Base-by-base conservation (phyloP, 2,797 vertebrate species). In the Brachyrhaphis roseni region DNA sequence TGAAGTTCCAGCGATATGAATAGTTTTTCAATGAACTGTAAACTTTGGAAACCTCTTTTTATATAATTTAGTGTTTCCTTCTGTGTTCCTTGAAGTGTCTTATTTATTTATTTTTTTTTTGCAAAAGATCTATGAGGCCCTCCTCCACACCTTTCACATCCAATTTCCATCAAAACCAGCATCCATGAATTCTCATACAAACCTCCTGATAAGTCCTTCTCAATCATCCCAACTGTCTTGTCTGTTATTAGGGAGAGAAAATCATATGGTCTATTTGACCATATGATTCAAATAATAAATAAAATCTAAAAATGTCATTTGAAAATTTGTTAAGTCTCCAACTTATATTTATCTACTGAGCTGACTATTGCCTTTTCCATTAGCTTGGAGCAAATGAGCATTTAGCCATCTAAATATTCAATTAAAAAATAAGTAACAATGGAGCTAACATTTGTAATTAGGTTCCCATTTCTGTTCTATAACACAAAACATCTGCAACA, bases 121-220 rank as follows among this genome's bases (percentile, higher is more conserved):
- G 4, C 8, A 7, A 20, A 10, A 31, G 1, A 72, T 78, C 23
- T 7, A 73, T 39, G 3, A 55, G 59, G 62, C 4, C 11, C 1
- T 73, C 43, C 15, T 73, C 43, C 45, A 34, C 31, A 34, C 5
- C 13, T 36, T 78, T 45, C 10, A 71, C 23, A 71, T 71, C 36
- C 41, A 57, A 20, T 72, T 80, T 72, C 43, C 72, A 74, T 64
- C 72, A 79, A 41, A 64, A 36, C 13, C 39, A 39, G 41, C 31
- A 18, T 78, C 39, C 18, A 26, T 47, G 36, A 49, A 41, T 57
- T 28, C 20, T 28, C 26, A 70, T 39, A 72, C 49, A 12, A 43
- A 57, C 49, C 31, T 39, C 53, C 36, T 80, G 51, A 47, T 59
- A 43, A 80, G 31, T 28, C 5, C 31, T 34, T 28, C 39, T 75